Base-by-base conservation (phyloP, 2,797 vertebrate genomes). In the Gallinago nigripennis region DNA sequence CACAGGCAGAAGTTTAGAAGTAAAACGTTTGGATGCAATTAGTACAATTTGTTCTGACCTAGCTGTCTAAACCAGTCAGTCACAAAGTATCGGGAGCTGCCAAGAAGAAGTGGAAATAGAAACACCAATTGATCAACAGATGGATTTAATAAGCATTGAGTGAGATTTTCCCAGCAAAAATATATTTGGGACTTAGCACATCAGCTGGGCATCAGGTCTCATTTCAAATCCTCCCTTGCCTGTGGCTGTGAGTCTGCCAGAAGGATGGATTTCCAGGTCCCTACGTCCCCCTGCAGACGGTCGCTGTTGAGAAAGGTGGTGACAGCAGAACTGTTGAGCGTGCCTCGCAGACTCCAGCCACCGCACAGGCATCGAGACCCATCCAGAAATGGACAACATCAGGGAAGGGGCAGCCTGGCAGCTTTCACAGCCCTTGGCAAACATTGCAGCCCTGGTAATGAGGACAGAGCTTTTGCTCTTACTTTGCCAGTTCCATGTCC, bases 51-150 rank as follows among this genome's bases (percentile, higher is more conserved):
- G 53, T 90, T 88, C 68, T 94, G 91, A 92, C 91, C 80, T 91
- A 70, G 78, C 86, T 96, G 85, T 88, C 96, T 96, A 94, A 89
- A 91, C 77, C 83, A 70, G 75, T 96, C 80, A 93, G 75, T 88
- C 86, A 92, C 79, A 96, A 76, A 70, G 78, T 33, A 53, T 73
- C 46, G 31, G 35, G 82, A 94, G 46, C 73, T 95, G 94, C 88
- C 90, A 96, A 96, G 94, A 51, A 96, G 69, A 31, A 88, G 77
- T 78, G 54, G 69, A 91, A 97, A 51, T 73, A 96, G 94, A 95
- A 92, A 61, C 39, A 57, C 16, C 85, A 91, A 46, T 16, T 92
- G 82, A 93, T 93, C 72, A 86, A 82, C 70, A 96, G 73, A 80
- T 69, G 50, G 60, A 84, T 95, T 94, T 93, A 90, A 93, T 81